Base-by-base conservation (phyloP, 2,113 vertebrate genomes). In the Fukomys damarensis region DNA sequence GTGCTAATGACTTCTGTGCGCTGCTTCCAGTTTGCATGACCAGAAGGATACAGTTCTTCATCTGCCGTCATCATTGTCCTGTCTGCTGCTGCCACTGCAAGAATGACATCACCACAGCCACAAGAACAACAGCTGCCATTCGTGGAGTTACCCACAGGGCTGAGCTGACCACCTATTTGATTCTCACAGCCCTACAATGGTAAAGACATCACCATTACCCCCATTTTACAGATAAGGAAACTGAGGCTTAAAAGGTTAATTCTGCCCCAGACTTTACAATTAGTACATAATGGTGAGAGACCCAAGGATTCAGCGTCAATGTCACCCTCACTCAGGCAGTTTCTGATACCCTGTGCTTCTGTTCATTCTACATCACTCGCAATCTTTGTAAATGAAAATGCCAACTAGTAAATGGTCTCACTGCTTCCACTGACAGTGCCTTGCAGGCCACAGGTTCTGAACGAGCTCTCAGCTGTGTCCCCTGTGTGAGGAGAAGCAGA, bases 21-120 rank as follows among this genome's bases (percentile, higher is more conserved):
- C 10, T 94, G 20, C 12, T 95, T 82, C 65, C 58, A 30, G 94
- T 96, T 81, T 93, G 49, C 86, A 95, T 74, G 92, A 83, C 70
- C 87, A 88, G 65, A 49, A 90, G 82, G 74, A 59, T 80, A 83
- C 89, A 63, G 77, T 65, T 92, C 88, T 92, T 43, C 32, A 24
- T 52, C 74, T 32, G 14, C 58, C 26, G 58, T 46, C 74, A 10
- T n/a, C 26, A n/a, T 59, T 26, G 5, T 70, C 11, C 20, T 5
- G 1, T 5, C 2, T 10, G 6, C 11, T 13, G 6, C 30, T 46
- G 56, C 41, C 9, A 16, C 38, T 56, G 24, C 16, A 14, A 26
- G 49, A 19, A 8, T 35, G 54, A 14, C 12, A 30, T 4, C 11
- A 56, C 10, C 41, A 35, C 30, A 46, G 30, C 43, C 30, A 38